Evolutionary conservation across 2,113 vertebrate genomes (phyloP).

Genomic region (Psammodynastes pulverulentus): DNA sequence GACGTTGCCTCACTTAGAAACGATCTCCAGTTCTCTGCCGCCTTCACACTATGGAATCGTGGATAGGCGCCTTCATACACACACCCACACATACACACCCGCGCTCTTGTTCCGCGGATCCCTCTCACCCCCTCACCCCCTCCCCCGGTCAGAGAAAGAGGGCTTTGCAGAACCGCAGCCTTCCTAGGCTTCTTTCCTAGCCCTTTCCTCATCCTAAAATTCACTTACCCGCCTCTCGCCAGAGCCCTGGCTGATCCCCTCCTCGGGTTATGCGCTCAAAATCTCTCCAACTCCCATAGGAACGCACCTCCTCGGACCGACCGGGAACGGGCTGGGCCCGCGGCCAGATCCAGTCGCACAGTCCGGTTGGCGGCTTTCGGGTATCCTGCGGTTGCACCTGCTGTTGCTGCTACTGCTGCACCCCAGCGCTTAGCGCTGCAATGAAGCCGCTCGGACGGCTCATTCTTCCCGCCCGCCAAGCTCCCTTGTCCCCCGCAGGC

Average conservation of each 20-base stretch:
- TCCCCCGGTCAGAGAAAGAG: not conserved
- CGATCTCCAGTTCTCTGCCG: too few species aligned
- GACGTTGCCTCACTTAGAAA: not conserved
- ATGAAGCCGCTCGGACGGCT: not conserved
- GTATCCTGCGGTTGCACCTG: not conserved
- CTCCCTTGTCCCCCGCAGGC: not conserved
- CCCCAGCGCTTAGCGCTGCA: not conserved
- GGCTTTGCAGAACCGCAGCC: slow-evolving; percentile 22
- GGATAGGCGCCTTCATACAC: not conserved
- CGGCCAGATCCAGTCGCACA: not conserved
- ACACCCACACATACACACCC: not conserved
- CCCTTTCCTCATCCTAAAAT: not conserved
- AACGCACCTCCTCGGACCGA: not conserved
- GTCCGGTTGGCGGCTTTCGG: not conserved
- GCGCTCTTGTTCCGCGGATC: not conserved
- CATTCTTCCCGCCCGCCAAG: not conserved
- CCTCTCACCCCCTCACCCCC: not conserved
- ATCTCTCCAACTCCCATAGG: not conserved
- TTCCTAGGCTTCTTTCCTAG: not conserved
- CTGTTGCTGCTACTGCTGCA: not conserved
- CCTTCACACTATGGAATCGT: not conserved
- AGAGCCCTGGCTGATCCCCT: not conserved
- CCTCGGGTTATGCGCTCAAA: not conserved
- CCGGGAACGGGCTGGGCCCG: not conserved
- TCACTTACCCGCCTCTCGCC: not conserved